Evolutionary conservation across 2,113 vertebrate species (phyloP), one percentile per base, ranked within the genome.

Genomic region (Anthoscopus minutus): DNA sequence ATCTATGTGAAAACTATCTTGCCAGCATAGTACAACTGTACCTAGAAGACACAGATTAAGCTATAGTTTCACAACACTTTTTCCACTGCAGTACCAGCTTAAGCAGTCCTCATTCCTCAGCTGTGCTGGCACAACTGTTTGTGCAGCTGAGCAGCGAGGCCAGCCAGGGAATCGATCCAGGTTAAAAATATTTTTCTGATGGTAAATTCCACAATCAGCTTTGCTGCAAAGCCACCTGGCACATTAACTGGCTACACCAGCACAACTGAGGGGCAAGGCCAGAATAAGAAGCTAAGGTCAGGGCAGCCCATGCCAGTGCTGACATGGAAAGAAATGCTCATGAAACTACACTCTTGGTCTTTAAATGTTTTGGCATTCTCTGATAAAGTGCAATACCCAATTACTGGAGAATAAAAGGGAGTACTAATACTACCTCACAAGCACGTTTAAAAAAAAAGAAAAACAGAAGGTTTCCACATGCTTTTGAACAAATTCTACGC

Each of bases 121-220:
- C 88, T 96, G 95, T 80, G 88, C 90, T 94, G 90, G 95, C 93
- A 96, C 93, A 96, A 94, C 58, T 96, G 93, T 96, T 96, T 95
- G 85, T 94, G 90, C 96, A 96, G 96, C 96, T 96, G 95, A 96
- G 82, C 88, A 92, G 48, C 33, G 78, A 96, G 92, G 82, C 92
- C 13, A 0, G 78, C 76, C 45, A 88, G 92, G 93, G 93, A 96
- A 96, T 95, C 1, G 4, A 93, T 96, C 92, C 92, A 94, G 62
- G 90, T 95, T 96, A 96, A 95, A 96, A 96, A 96, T 96, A 96
- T 95, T 96, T 95, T 96, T 96, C 92, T 96, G 90, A 96, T 94
- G 85, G 90, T 89, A 95, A 96, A 96, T 96, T 94, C 93, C 66
- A 88, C 95, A 96, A 86, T 67, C 85, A 85, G 78, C 89, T 88